Conservation (phyloP, 2,888 invertebrate genomes). For the Peribatodes rhomboidaria region DNA sequence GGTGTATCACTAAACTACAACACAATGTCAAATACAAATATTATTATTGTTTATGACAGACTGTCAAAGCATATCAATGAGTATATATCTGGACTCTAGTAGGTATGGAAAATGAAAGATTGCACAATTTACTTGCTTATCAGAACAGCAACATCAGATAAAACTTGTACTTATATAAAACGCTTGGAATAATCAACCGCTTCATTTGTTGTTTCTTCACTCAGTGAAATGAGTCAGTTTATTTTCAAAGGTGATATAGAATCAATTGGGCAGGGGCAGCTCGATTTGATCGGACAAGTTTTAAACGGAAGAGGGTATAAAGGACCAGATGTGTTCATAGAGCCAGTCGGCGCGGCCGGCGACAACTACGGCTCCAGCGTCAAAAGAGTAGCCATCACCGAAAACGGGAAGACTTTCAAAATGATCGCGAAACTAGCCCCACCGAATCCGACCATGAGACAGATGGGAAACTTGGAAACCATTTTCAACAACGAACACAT, state of each 20-base stretch:
- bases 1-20: too few relatives aligned
- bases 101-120: too few relatives aligned
- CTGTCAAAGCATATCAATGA: too few relatives aligned
- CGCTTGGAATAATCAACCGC: too few relatives aligned
- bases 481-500: conserved; percentile 60
- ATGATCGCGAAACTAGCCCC: conserved; percentile 69
- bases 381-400: conserved; percentile 44
- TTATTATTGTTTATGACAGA: too few relatives aligned
- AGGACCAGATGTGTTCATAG: conserved; percentile 51
- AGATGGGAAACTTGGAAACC: conserved; percentile 35
- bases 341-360: conserved; percentile 53
- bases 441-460: conserved; percentile 42
- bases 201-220: neutral
- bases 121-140: too few relatives aligned
- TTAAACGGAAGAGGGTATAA: conserved; percentile 55
- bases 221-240: conserved; percentile 49
- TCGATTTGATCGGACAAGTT: conserved; percentile 55
- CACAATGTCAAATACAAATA: too few relatives aligned
- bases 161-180: too few relatives aligned
- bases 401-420: conserved; percentile 51
- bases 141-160: too few relatives aligned
- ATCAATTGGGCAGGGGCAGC: conserved; percentile 51
- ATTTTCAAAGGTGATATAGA: conserved; percentile 55
- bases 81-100: too few relatives aligned
- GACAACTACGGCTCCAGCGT: conserved; percentile 52